A percentile compares a stretch with the other conserved stretches of the same genome.
phyloP scores from a whole-genome alignment of 2,888 invertebrate species.

The Hartigia nigra region DNA sequence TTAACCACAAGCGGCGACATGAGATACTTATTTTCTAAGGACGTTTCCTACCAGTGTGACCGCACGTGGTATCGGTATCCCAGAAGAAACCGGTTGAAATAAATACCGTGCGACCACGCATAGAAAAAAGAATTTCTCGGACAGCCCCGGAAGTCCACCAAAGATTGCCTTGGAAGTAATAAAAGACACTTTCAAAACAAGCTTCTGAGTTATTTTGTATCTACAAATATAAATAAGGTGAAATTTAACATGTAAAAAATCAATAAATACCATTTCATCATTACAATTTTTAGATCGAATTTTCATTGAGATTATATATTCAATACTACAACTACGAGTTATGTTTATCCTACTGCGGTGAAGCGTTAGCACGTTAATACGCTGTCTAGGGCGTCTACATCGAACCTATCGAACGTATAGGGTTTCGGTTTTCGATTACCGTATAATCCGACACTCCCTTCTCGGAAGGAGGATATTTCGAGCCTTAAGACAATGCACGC shows the following conservation, averaged over 20 bases:
- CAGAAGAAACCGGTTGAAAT: constrained; percentile 51
- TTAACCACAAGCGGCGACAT: constrained; percentile 11
- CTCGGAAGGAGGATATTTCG: not conserved
- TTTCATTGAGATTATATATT: not conserved
- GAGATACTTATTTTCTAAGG: constrained; percentile 22
- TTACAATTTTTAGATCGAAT: not conserved
- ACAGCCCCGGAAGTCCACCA: not conserved
- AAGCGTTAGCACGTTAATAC: not conserved
- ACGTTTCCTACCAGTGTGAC: constrained; percentile 24
- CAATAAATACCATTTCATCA: not conserved
- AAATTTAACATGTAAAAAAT: not conserved
- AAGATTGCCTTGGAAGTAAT: not conserved
- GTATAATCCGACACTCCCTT: constrained; percentile 30
- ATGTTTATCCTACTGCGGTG: not conserved
- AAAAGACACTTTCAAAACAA: not conserved
- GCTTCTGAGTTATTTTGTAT: not conserved
- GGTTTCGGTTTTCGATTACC: constrained; percentile 59
- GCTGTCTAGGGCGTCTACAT: not conserved
- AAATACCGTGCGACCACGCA: constrained; percentile 47
- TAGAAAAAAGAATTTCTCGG: constrained; percentile 8
- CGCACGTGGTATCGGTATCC: constrained; percentile 33
- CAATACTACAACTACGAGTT: not conserved
- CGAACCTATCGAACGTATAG: constrained; percentile 37
- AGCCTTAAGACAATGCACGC: not conserved
- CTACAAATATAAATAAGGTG: not conserved